phyloP scores from a whole-genome alignment of 2,113 vertebrate genomes.

The Addax nasomaculatus region DNA sequence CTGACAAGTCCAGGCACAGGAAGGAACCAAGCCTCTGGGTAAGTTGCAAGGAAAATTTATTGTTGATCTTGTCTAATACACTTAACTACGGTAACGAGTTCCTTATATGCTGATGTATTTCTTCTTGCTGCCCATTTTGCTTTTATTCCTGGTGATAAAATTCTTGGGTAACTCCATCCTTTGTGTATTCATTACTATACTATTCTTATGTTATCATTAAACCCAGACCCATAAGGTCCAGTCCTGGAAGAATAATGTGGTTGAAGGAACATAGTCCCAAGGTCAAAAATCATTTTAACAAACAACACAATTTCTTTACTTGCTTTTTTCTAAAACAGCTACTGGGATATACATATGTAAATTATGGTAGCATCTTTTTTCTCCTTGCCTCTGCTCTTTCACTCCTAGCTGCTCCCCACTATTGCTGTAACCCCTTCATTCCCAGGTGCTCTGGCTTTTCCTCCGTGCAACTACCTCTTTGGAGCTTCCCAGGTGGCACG shows the following conservation, averaged over 20 bases:
- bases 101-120: not conserved
- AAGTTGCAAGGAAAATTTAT: not conserved
- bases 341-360: not conserved
- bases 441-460: not conserved
- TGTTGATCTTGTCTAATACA: not conserved
- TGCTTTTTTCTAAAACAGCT: not conserved
- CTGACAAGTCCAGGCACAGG: not conserved
- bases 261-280: not conserved
- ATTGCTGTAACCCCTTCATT: not conserved
- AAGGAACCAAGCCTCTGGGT: not conserved
- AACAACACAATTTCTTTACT: not conserved
- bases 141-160: not conserved
- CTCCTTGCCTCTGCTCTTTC: not conserved
- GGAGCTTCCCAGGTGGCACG: not conserved
- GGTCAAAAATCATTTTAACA: constrained; percentile 13
- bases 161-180: not conserved
- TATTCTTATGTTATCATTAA: not conserved
- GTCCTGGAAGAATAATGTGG: not conserved
- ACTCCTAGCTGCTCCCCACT: not conserved
- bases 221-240: not conserved
- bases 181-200: not conserved
- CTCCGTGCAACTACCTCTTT: not conserved
- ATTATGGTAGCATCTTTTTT: not conserved
- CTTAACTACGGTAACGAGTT: not conserved
- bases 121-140: not conserved